Evolutionary conservation across 1,140 invertebrate genomes (phyloP).

Genomic region (Tetranychus urticae): DNA sequence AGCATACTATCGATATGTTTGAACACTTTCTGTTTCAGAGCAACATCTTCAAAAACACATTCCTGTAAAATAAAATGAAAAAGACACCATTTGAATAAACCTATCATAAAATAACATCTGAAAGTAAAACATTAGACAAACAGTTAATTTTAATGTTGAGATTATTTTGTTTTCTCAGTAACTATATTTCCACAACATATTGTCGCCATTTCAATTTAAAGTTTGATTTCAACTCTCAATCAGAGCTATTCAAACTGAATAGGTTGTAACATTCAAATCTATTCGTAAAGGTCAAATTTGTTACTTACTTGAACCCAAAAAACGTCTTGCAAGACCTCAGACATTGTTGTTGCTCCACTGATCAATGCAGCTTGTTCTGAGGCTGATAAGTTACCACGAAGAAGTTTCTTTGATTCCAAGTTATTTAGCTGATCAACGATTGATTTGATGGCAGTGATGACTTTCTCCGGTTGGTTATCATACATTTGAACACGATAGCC

Average conservation of each 20-base stretch:
- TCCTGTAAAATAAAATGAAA: constrained; percentile 47
- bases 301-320: background rate
- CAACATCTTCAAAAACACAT: constrained; percentile 69
- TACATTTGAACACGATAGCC: constrained; percentile 64
- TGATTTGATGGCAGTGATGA: constrained; percentile 36
- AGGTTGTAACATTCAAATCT: background rate
- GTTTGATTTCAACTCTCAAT: too few relatives aligned
- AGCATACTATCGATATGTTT: constrained; percentile 46
- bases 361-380: constrained; percentile 50
- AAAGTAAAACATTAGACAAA: constrained; percentile 1
- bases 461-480: constrained; percentile 49
- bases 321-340: constrained; percentile 19
- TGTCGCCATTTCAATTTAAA: too few relatives aligned
- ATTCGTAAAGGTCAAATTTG: background rate
- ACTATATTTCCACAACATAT: too few relatives aligned
- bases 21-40: constrained; percentile 59
- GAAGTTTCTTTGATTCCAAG: constrained; percentile 39
- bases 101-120: constrained; percentile 5
- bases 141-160: too few relatives aligned
- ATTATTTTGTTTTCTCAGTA: too few relatives aligned
- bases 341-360: constrained; percentile 17
- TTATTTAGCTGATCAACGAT: constrained; percentile 43
- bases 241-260: background rate
- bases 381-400: constrained; percentile 45
- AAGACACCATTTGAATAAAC: constrained; percentile 2